A percentile compares a stretch with the other conserved stretches of the same genome.
phyloP scores from a whole-genome alignment of 2,113 vertebrate genomes.

The Myotis brandtii region DNA sequence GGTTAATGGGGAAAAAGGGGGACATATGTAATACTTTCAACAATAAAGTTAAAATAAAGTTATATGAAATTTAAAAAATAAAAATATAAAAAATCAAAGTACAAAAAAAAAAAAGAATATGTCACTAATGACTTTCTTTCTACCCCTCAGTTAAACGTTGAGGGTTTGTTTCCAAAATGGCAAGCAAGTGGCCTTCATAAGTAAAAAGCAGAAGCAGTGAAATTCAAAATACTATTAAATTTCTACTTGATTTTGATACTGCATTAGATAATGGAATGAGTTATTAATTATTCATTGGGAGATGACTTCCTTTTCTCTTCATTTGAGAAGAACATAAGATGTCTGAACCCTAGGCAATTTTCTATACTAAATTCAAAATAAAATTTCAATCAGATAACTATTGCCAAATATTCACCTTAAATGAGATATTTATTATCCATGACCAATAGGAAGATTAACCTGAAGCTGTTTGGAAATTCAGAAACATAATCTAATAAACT shows the following conservation, averaged over 20 bases:
- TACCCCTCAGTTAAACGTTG: conserved; percentile 66
- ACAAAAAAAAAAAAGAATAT: conserved; percentile 60
- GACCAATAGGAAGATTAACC: conserved; percentile 21
- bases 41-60: too few species aligned
- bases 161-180: conserved; percentile 65
- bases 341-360: conserved; percentile 29
- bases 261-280: conserved; percentile 68
- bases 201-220: conserved; percentile 63
- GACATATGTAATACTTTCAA: too few species aligned
- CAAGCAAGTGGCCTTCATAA: conserved; percentile 72
- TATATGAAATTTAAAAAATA: too few species aligned
- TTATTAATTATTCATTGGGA: conserved; percentile 62
- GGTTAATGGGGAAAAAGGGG: too few species aligned
- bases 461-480: neutral
- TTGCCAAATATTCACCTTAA: conserved; percentile 29
- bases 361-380: conserved; percentile 56
- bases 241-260: conserved; percentile 69
- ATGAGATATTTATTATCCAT: conserved; percentile 26
- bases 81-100: too few species aligned
- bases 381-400: conserved; percentile 32
- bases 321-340: conserved; percentile 34
- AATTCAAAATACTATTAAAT: conserved; percentile 61
- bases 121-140: conserved; percentile 78
- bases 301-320: conserved; percentile 21
- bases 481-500: conserved; percentile 51